These are phyloP conservation scores for Drepanosiphum platanoidis DNA, from an alignment of 2,888 invertebrate genomes.

Conservation along the genomic window DNA sequence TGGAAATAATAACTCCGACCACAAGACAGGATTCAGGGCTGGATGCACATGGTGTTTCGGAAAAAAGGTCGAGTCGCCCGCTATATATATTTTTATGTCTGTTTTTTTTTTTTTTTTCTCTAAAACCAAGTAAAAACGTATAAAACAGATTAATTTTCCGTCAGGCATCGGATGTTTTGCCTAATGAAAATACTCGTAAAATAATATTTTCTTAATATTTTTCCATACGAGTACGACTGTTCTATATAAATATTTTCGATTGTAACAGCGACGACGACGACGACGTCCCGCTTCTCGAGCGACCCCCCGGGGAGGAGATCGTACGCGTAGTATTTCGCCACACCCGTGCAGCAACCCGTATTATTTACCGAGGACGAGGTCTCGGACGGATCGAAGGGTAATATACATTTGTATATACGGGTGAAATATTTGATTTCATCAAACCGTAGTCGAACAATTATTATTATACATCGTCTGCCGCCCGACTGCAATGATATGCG, in stretches of 20 bases:
- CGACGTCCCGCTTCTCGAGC: background rate
- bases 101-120: conserved; percentile 13
- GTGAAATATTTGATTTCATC: conserved; percentile 41
- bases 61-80: background rate
- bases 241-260: no score
- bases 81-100: background rate
- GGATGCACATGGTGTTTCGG: conserved; percentile 47
- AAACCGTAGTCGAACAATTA: background rate
- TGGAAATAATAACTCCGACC: conserved; percentile 44
- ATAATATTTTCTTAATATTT: background rate
- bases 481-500: background rate
- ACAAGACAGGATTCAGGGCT: conserved; percentile 56
- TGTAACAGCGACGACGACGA: background rate
- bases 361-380: conserved; percentile 1
- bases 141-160: conserved; percentile 11
- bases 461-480: conserved; percentile 7
- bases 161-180: background rate
- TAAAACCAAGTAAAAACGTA: conserved; percentile 19
- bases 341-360: conserved; percentile 16
- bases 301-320: background rate
- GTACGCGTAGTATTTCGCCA: conserved; percentile 1
- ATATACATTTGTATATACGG: conserved; percentile 18
- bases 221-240: background rate
- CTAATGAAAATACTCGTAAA: background rate
- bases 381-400: background rate